Evolutionary conservation across 2,888 invertebrate genomes (phyloP).

Genomic region (Meteorus colon): DNA sequence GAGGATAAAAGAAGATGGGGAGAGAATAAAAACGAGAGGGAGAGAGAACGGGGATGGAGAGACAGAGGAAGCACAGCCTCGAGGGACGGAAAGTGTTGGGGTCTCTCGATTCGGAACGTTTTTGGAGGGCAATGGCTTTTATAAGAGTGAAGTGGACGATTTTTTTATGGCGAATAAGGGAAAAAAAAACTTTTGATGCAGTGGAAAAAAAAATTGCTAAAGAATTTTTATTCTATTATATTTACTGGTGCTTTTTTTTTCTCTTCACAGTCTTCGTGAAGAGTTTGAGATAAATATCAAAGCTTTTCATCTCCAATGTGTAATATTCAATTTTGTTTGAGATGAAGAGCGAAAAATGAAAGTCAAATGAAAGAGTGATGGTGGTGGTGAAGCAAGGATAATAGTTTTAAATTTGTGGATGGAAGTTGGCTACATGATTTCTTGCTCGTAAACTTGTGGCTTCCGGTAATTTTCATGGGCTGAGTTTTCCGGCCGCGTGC

Average conservation of each 20-base stretch:
- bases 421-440: slow-evolving; percentile 11
- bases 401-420: slow-evolving; percentile 29
- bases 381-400: slow-evolving; percentile 35
- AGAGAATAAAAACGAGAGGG: background rate
- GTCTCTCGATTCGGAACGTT: slow-evolving; percentile 28
- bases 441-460: slow-evolving; percentile 38
- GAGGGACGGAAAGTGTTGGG: slow-evolving; percentile 20
- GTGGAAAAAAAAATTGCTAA: background rate
- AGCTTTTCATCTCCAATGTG: background rate
- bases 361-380: slow-evolving; percentile 20
- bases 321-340: background rate
- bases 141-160: slow-evolving; percentile 19
- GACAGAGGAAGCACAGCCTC: background rate
- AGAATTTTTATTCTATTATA: background rate
- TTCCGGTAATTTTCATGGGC: slow-evolving; percentile 43
- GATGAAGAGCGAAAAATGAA: background rate
- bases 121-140: slow-evolving; percentile 27
- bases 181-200: slow-evolving; percentile 10
- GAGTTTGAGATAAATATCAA: background rate
- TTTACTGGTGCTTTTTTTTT: background rate
- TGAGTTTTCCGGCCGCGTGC: slow-evolving; percentile 34
- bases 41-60: background rate
- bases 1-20: background rate
- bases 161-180: slow-evolving; percentile 15
- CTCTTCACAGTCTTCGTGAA: background rate